These are phyloP conservation scores for Myotis pilosus DNA, from an alignment of 2,797 vertebrate genomes.

Conservation along the genomic window DNA sequence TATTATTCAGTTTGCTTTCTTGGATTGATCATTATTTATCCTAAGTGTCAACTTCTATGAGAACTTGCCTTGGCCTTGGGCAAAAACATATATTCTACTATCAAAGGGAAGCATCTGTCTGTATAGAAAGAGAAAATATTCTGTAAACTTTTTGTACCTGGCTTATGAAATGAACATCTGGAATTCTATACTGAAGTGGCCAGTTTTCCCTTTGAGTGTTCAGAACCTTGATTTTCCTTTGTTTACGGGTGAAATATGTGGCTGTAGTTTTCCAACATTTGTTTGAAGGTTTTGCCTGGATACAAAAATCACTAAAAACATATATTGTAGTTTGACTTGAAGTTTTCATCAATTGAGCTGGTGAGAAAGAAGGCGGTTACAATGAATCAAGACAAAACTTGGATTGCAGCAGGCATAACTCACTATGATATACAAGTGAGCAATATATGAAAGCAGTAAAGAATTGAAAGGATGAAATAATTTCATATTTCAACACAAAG, in stretches of 20 bases:
- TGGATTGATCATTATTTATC: neutral
- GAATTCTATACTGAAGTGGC: neutral
- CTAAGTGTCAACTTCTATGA: neutral
- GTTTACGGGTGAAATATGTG: neutral
- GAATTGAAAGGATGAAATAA: slow-evolving; percentile 53
- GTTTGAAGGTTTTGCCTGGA: slow-evolving; percentile 55
- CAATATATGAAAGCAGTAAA: slow-evolving; percentile 26
- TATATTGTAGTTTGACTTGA: slow-evolving; percentile 42
- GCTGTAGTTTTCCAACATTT: neutral
- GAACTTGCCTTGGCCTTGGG: neutral
- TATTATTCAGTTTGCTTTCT: neutral
- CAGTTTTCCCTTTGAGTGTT: neutral
- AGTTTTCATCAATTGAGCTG: slow-evolving; percentile 64
- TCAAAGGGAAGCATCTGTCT: neutral
- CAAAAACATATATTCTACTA: slow-evolving; percentile 22
- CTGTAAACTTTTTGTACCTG: neutral
- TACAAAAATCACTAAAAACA: slow-evolving; percentile 41
- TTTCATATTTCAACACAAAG: slow-evolving; percentile 66
- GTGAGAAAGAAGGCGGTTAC: slow-evolving; percentile 30
- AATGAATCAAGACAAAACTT: slow-evolving; percentile 34
- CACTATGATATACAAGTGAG: slow-evolving; percentile 58
- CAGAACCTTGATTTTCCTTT: neutral
- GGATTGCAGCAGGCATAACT: slow-evolving; percentile 47
- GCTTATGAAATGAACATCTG: neutral
- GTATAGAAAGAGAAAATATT: neutral